Evolutionary conservation across 2,888 invertebrate genomes (phyloP), one percentile per base, ranked within the genome.

Genomic region (Lepidochitona cinerea): DNA sequence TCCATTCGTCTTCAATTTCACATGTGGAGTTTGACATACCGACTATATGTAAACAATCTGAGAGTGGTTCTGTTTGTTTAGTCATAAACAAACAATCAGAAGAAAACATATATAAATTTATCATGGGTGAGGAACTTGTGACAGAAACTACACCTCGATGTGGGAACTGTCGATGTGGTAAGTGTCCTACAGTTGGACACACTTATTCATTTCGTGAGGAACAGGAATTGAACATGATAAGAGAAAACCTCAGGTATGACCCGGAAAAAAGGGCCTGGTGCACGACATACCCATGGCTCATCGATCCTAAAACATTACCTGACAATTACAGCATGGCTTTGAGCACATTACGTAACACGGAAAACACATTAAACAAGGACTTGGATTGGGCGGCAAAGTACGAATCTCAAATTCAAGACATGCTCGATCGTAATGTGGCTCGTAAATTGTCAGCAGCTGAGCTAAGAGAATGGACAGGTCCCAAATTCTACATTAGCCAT

Each of bases 141-240:
- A n/a, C n/a, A n/a, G n/a, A n/a, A n/a, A n/a, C n/a, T n/a, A n/a
- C n/a, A n/a, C n/a, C n/a, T n/a, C n/a, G n/a, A n/a, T n/a, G n/a
- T n/a, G n/a, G n/a, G n/a, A n/a, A n/a, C n/a, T 72, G 72, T 52
- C 9, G 23, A 12, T 41, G 41, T 26, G 66, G 72, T 14, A 72
- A 72, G 36, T 72, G 66, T 23, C 68, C 68, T 4, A 72, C 41
- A 14, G 66, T 66, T 18, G 72, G 72, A 2, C 72, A 72, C 35
- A 72, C 72, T n/a, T 69, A 41, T 72, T 35, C 72, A 23, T 72
- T 72, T 33, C 35, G 52, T 52, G 72, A 72, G 36, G 72, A 67
- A 23, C 72, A 72, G 35, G 67, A 72, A n/a, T 41, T 72, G 3
- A 1, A 52, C 6, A 59, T 69, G 37, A 52, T 68, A 23, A n/a